Base-by-base conservation (phyloP, 2,797 vertebrate genomes). In the Esox masquinongy region DNA sequence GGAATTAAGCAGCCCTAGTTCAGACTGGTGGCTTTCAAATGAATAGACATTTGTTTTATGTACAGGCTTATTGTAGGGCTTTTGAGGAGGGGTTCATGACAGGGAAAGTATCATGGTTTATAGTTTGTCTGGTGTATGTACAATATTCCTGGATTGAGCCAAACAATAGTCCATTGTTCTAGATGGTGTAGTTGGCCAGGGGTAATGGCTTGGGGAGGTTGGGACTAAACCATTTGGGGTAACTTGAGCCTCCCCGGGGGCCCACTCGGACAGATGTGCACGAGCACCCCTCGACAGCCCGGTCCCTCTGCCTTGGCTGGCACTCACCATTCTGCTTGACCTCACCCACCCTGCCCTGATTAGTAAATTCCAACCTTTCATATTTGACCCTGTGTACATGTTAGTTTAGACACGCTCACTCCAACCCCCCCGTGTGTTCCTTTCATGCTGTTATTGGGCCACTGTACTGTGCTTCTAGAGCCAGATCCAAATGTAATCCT, bases 241-340 rank as follows among this genome's bases (percentile, higher is more conserved):
- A 80, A 74, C 75, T 66, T 56, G 22, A 80, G 31, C 72, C 69
- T 76, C 56, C 70, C 70, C 31, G 31, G 56, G 74, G 71, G 71
- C 69, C 73, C 22, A 29, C 68, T 59, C 73, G 70, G 74, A 80
- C 78, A 74, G 66, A 79, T 74, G 72, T 29, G 59, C 69, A 75
- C 78, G 63, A 75, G 70, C 78, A 39, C 59, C 11, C 2, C 70
- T 47, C 39, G 29, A 68, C 51, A 53, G 50, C 61, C 71, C 17
- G 39, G 8, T 36, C 59, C 73, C 77, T 51, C 50, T 67, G 70
- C 68, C 43, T 72, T 51, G 31, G 31, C 29, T n/a, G 16, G 9
- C 67, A 68, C 36, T 68, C 51, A 49, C 9, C 71, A 17, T 39
- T 68, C 50, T 76, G 15, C 43, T 61, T 2, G 4, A 16, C 8